phyloP scores from a whole-genome alignment of 2,797 vertebrate species.

The Brachyalestes nurse region DNA sequence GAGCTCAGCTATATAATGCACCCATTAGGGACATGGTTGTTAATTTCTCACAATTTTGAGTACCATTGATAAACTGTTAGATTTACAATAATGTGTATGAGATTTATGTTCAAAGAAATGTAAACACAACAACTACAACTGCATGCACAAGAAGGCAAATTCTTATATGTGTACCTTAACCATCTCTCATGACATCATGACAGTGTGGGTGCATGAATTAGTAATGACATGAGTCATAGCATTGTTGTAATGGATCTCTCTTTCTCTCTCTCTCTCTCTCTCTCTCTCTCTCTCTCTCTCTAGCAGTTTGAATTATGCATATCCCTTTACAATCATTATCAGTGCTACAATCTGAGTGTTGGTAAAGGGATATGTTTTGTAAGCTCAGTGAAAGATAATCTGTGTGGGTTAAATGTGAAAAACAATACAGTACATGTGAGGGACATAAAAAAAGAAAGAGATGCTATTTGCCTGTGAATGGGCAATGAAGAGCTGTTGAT shows the following conservation, averaged over 20 bases:
- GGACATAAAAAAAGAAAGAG: background rate
- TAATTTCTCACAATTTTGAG: background rate
- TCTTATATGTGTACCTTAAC: slow-evolving; percentile 16
- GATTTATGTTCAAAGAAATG: too few relatives aligned
- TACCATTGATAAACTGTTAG: background rate
- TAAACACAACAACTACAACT: background rate
- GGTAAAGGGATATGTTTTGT: slow-evolving; percentile 31
- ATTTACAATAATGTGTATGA: too few relatives aligned
- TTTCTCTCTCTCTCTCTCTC: slow-evolving; percentile 8
- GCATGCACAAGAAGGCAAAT: slow-evolving; percentile 3
- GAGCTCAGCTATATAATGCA: too few relatives aligned
- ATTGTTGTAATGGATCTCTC: slow-evolving; percentile 38
- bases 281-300: slow-evolving; percentile 15
- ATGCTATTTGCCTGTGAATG: slow-evolving; percentile 28
- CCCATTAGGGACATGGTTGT: too few relatives aligned
- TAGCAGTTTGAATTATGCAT: slow-evolving; percentile 34
- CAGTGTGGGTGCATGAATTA: slow-evolving; percentile 30
- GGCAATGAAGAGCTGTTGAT: slow-evolving; percentile 49
- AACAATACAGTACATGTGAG: slow-evolving; percentile 15
- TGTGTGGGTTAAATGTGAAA: slow-evolving; percentile 31
- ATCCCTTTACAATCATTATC: slow-evolving; percentile 22
- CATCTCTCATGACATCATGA: slow-evolving; percentile 17
- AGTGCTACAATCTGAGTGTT: slow-evolving; percentile 20
- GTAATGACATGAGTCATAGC: slow-evolving; percentile 15
- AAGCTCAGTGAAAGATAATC: slow-evolving; percentile 18